phyloP scores from a whole-genome alignment of 2,888 invertebrate genomes.

The Trachelus tabidus region DNA sequence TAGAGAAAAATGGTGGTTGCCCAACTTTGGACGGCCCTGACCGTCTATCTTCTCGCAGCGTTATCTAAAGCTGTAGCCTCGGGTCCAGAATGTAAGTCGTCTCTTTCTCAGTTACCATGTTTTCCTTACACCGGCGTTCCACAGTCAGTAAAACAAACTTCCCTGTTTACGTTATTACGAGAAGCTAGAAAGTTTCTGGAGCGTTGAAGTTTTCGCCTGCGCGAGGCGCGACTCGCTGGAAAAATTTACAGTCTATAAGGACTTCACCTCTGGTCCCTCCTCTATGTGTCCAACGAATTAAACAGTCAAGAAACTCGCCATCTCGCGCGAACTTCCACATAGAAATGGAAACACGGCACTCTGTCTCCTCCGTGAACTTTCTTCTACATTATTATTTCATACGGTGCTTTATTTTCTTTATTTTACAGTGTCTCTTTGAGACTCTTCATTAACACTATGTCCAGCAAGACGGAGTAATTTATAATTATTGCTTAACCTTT shows the following conservation, averaged over 20 bases:
- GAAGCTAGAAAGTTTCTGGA: background rate
- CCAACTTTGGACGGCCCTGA: background rate
- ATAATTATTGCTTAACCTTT: background rate
- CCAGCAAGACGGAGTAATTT: background rate
- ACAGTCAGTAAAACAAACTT: background rate
- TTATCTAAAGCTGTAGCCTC: background rate
- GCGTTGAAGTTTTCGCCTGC: background rate
- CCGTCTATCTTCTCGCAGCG: background rate
- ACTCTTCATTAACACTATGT: background rate
- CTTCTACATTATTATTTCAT: background rate
- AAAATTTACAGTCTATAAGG: background rate
- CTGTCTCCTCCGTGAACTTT: background rate
- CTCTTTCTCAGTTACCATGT: background rate
- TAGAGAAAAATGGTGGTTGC: background rate
- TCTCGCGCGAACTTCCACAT: background rate
- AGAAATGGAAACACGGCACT: background rate
- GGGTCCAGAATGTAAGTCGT: background rate
- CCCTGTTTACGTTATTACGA: background rate
- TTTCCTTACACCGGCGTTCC: background rate
- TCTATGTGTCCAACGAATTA: background rate
- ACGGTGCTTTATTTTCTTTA: background rate
- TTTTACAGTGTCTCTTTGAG: background rate
- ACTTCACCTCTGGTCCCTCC: background rate
- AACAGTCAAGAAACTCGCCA: background rate
- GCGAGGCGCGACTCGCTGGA: background rate